These are phyloP conservation scores for Schizopygopsis malacanthus DNA, from an alignment of 2,797 vertebrate genomes.

Conservation along the genomic window DNA sequence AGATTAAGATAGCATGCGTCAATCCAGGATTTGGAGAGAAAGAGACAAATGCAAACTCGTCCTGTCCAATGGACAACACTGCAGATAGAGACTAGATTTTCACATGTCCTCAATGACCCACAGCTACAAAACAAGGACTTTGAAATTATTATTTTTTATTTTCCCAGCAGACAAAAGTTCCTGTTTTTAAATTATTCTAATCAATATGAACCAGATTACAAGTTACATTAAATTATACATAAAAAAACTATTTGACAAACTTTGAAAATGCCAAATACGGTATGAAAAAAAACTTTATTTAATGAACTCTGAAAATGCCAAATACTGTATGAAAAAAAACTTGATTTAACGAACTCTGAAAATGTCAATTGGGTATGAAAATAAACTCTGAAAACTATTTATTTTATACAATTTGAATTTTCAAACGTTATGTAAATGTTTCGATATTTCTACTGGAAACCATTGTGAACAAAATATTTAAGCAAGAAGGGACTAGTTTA, in stretches of 20 bases:
- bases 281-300: neutral
- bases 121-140: neutral
- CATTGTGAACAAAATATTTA: neutral
- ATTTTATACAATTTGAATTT: neutral
- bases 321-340: neutral
- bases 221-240: slow-evolving; percentile 51
- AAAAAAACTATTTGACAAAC: neutral
- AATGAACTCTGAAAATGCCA: neutral
- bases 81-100: slow-evolving; percentile 30
- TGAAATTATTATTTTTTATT: neutral
- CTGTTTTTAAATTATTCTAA: neutral
- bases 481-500: neutral
- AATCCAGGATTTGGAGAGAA: slow-evolving; percentile 79
- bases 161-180: neutral
- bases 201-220: neutral
- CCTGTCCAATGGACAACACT: slow-evolving; percentile 59
- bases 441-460: neutral
- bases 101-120: neutral
- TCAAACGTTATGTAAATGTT: neutral
- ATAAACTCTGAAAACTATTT: neutral
- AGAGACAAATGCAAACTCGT: slow-evolving; percentile 72
- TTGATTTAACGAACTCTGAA: neutral
- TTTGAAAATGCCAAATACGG: neutral
- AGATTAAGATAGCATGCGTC: slow-evolving; percentile 83
- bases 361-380: neutral